A percentile compares a stretch with the other conserved stretches of the same genome.
phyloP scores from a whole-genome alignment of 2,797 vertebrate genomes.

The Lepilemur ruficaudatus region DNA sequence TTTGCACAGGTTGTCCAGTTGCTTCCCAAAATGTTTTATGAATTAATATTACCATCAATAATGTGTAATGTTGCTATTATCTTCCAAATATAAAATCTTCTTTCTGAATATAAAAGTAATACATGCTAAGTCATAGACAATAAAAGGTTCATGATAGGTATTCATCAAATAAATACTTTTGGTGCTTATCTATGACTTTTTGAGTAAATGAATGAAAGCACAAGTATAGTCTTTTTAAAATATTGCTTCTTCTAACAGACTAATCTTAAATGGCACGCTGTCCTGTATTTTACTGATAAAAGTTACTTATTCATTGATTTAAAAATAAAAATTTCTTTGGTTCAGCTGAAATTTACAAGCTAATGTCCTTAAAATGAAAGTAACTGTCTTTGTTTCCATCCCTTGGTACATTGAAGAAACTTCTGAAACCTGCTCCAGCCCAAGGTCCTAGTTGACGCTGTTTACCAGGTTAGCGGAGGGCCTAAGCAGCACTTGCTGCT shows the following conservation, averaged over 20 bases:
- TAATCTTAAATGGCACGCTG: neutral
- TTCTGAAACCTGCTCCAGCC: rapidly evolving
- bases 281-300: neutral
- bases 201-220: neutral
- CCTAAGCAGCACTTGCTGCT: rapidly evolving
- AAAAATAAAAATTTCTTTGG: neutral
- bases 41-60: neutral
- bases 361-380: neutral
- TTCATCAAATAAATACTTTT: neutral
- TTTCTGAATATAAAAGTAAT: neutral
- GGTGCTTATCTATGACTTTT: neutral
- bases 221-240: neutral
- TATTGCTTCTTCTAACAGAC: neutral
- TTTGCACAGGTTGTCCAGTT: neutral
- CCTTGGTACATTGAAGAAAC: neutral
- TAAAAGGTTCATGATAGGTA: neutral
- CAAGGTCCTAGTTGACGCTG: no score
- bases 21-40: neutral
- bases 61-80: neutral
- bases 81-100: neutral
- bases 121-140: neutral
- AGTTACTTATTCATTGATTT: neutral
- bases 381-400: neutral
- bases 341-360: neutral
- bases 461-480: neutral